phyloP scores from a whole-genome alignment of 2,113 vertebrate species.

The Myiozetetes cayanensis region DNA sequence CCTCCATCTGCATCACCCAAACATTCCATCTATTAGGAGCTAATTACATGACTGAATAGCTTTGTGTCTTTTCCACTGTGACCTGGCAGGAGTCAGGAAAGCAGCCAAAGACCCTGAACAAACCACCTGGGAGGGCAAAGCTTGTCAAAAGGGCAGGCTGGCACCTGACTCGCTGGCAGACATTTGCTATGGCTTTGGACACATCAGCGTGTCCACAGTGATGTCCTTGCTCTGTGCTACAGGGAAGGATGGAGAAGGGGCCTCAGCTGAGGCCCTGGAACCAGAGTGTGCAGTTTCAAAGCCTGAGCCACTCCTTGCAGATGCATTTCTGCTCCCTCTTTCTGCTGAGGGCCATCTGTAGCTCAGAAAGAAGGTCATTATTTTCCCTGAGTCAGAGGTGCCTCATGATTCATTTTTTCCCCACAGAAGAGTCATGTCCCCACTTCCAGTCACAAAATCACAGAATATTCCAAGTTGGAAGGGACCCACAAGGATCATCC shows the following conservation, averaged over 20 bases:
- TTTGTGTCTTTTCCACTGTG: accelerated
- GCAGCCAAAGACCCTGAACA: not conserved
- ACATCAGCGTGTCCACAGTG: accelerated
- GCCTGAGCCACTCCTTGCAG: not conserved
- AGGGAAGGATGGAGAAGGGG: not conserved
- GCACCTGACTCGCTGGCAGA: not conserved
- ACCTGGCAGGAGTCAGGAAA: not conserved
- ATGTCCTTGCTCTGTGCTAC: not conserved
- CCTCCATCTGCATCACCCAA: not conserved
- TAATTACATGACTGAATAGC: not conserved
- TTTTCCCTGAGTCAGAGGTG: not conserved
- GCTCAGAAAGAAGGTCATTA: not conserved
- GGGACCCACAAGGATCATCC: too few relatives aligned
- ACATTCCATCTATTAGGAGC: not conserved
- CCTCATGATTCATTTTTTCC: not conserved
- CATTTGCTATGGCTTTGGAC: not conserved
- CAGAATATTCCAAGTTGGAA: too few relatives aligned
- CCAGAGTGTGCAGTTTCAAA: not conserved
- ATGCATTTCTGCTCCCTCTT: not conserved
- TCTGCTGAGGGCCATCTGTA: not conserved
- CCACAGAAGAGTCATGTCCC: not conserved
- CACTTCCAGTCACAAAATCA: too few relatives aligned
- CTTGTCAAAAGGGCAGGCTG: not conserved
- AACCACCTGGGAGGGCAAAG: not conserved
- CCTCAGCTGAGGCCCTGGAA: not conserved